phyloP scores from a whole-genome alignment of 1,140 invertebrate genomes.

The Drosophila equinoxialis region DNA sequence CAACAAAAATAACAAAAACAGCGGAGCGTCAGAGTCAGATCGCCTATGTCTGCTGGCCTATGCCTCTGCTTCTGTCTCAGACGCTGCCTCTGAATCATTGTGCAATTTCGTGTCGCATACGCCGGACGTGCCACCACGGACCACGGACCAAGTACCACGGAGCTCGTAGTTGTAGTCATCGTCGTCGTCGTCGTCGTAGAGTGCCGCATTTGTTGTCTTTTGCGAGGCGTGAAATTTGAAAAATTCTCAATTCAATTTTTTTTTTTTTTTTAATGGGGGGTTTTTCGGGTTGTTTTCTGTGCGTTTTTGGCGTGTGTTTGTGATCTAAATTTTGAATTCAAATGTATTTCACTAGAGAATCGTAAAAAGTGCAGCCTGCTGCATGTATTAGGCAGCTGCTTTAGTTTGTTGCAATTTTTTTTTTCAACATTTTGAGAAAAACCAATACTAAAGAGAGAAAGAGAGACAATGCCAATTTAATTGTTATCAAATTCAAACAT shows the following conservation, averaged over 20 bases:
- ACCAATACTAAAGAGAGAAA: too few relatives aligned
- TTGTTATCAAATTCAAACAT: constrained; percentile 30
- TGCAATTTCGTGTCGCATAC: constrained; percentile 65
- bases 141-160: constrained; percentile 20
- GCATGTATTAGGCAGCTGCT: constrained; percentile 1
- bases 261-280: constrained; percentile 14
- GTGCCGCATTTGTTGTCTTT: constrained; percentile 16
- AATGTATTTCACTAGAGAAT: constrained; percentile 3
- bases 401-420: not conserved
- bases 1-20: constrained; percentile 7
- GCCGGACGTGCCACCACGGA: constrained; percentile 52
- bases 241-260: constrained; percentile 36
- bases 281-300: not conserved
- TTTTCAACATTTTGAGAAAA: not conserved
- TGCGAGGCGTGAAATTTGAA: constrained; percentile 38
- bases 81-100: constrained; percentile 56
- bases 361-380: constrained; percentile 6
- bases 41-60: not conserved
- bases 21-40: constrained; percentile 42
- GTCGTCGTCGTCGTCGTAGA: constrained; percentile 22
- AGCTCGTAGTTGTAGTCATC: constrained; percentile 29
- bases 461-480: constrained; percentile 1
- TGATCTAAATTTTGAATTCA: constrained; percentile 51
- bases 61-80: constrained; percentile 5
- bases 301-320: constrained; percentile 19